These are phyloP conservation scores for Drosophila robusta DNA, from an alignment of 2,888 invertebrate genomes.

Conservation along the genomic window DNA sequence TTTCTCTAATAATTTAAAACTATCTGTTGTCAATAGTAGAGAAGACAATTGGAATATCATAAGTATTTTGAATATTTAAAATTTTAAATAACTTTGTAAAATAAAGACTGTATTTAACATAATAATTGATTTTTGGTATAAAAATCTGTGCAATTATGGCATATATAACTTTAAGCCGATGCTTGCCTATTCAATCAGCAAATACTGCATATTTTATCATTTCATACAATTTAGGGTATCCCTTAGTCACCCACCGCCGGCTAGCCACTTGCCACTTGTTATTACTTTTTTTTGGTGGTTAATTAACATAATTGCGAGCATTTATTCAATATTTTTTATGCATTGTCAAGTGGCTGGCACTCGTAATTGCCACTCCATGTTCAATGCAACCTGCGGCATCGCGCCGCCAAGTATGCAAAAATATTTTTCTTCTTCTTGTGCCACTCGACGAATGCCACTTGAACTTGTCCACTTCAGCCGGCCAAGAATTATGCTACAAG, in stretches of 20 bases:
- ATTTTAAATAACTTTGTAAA: background rate
- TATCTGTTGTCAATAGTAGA: too few species aligned
- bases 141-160: background rate
- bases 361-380: conserved; percentile 46
- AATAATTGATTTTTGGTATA: too few species aligned
- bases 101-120: background rate
- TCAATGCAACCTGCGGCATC: conserved; percentile 25
- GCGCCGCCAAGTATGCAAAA: conserved; percentile 40
- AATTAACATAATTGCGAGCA: conserved; percentile 70
- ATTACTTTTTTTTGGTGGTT: conserved; percentile 26
- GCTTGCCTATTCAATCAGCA: too few species aligned
- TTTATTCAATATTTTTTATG: conserved; percentile 27
- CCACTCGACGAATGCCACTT: conserved; percentile 19
- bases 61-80: too few species aligned
- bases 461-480: conserved; percentile 32
- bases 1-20: too few species aligned
- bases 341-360: conserved; percentile 37
- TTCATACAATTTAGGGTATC: background rate
- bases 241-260: background rate
- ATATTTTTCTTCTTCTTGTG: conserved; percentile 18
- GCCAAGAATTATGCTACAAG: conserved; percentile 23
- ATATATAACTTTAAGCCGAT: background rate
- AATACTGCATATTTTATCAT: too few species aligned
- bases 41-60: too few species aligned
- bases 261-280: background rate